Evolutionary conservation across 2,888 invertebrate genomes (phyloP).

Genomic region (Noctua comes): DNA sequence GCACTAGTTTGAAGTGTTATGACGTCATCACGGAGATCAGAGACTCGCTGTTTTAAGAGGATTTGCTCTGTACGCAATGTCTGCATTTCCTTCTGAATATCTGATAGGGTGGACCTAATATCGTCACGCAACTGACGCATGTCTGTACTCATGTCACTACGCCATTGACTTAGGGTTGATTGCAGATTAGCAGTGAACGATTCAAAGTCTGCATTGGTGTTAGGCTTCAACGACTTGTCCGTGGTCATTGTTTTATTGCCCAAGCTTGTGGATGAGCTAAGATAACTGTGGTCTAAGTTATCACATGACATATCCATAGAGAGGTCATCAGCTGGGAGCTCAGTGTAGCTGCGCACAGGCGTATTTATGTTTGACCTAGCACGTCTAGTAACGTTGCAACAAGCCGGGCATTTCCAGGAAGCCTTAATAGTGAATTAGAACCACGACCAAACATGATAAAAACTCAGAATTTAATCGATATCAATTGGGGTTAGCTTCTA

Average conservation of each 20-base stretch:
- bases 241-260: neutral
- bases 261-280: neutral
- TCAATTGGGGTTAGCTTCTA: too few species aligned
- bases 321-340: neutral
- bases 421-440: neutral
- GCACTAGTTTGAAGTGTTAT: too few species aligned
- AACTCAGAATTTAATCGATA: too few species aligned
- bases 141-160: constrained; percentile 9
- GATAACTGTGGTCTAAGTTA: constrained; percentile 5
- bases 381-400: constrained; percentile 9
- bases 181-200: neutral
- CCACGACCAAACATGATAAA: too few species aligned
- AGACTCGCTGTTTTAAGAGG: neutral
- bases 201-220: neutral
- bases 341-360: constrained; percentile 16
- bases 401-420: constrained; percentile 15
- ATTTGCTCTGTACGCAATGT: constrained; percentile 12
- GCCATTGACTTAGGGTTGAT: constrained; percentile 8
- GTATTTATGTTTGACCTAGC: constrained; percentile 7
- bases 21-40: neutral
- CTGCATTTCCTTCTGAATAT: constrained; percentile 6
- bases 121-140: constrained; percentile 2
- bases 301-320: constrained; percentile 13
- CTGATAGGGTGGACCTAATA: constrained; percentile 3
- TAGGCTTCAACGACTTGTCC: neutral